Percentiles rank a stretch among this genome's conserved stretches.
These are phyloP conservation scores for Pyrocoelia pectoralis DNA, from an alignment of 2,888 invertebrate genomes.

Conservation along the genomic window DNA sequence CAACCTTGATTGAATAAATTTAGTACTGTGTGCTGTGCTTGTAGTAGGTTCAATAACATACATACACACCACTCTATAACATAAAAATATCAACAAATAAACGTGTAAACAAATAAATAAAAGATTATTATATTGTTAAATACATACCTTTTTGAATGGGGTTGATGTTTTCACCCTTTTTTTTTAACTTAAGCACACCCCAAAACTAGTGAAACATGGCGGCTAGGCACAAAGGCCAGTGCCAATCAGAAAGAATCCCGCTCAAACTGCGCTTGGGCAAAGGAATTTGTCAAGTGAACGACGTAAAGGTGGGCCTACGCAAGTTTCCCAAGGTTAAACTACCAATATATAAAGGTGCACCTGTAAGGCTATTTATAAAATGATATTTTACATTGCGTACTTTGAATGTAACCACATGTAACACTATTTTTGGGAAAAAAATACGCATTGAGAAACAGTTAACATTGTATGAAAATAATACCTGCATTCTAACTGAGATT, in stretches of 20 bases:
- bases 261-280: slow-evolving; percentile 46
- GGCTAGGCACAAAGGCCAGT: slow-evolving; percentile 60
- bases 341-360: no score
- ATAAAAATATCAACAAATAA: neutral
- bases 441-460: no score
- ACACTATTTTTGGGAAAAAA: no score
- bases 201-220: slow-evolving; percentile 83
- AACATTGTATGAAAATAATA: no score
- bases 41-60: neutral
- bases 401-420: no score
- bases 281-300: slow-evolving; percentile 11
- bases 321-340: slow-evolving; percentile 7
- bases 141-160: slow-evolving; percentile 52
- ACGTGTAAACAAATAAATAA: neutral
- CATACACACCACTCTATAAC: neutral
- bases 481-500: no score
- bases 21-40: neutral
- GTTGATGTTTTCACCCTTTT: slow-evolving; percentile 53
- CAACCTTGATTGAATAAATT: slow-evolving; percentile 1
- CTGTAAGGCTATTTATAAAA: neutral
- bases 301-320: slow-evolving; percentile 1
- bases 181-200: slow-evolving; percentile 64
- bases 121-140: neutral
- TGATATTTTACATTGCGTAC: no score
- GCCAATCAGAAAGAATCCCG: slow-evolving; percentile 54